phyloP scores from a whole-genome alignment of 2,113 vertebrate genomes.

The Holacanthus passer region DNA sequence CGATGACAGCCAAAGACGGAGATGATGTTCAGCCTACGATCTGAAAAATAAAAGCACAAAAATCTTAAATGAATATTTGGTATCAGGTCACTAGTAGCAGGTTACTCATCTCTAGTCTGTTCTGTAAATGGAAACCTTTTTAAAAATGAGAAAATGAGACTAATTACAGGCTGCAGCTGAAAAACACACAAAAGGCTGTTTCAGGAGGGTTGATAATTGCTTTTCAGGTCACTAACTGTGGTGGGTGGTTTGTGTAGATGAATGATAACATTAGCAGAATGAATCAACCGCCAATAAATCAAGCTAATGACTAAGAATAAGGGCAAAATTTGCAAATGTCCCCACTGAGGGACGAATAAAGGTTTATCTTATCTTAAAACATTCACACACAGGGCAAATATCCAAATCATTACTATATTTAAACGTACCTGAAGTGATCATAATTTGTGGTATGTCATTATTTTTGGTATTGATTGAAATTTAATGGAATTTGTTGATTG shows the following conservation, averaged over 20 bases:
- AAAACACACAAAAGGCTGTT: conserved; percentile 20
- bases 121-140: background rate
- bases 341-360: too few species aligned
- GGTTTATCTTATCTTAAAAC: too few species aligned
- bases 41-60: background rate
- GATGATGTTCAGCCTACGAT: background rate
- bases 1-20: background rate
- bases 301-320: background rate
- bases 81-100: background rate
- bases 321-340: too few species aligned
- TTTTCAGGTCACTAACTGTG: conserved; percentile 12
- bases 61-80: background rate
- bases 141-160: background rate
- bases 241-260: conserved; percentile 4
- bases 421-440: background rate
- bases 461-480: too few species aligned
- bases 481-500: too few species aligned
- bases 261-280: conserved; percentile 14
- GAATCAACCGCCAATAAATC: conserved; percentile 18
- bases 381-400: background rate
- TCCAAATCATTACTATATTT: background rate
- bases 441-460: background rate
- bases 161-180: background rate
- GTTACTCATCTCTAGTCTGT: background rate
- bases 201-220: conserved; percentile 8